Evolutionary conservation across 2,888 invertebrate species (phyloP), one percentile per base, ranked within the genome.

Genomic region (Zaprionus bogoriensis): DNA sequence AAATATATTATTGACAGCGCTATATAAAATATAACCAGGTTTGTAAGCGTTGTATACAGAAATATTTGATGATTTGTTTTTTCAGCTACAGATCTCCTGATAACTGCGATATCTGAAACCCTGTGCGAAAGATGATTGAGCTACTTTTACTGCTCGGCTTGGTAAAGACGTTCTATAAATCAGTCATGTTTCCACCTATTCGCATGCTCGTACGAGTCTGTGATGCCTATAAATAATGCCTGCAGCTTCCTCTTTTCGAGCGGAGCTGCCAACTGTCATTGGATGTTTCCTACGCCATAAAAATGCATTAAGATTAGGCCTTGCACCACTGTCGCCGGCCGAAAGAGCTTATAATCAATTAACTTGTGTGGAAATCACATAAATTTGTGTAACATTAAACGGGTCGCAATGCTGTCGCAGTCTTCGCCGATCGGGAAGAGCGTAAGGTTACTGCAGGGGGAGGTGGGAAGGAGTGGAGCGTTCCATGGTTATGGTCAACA

Each of bases 351-450:
- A 78, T 88, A 87, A 87, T 85, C 87, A 89, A 88, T 89, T 89
- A 88, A 88, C 82, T 77, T 76, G 76, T 83, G 82, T 73, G 84
- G 75, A 88, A 87, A 84, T 84, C 81, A 77, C 87, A 88, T 89
- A 89, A 88, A 89, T 89, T 88, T 72, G 65, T 67, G 75, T 58
- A 79, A 75, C 80, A 69, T 79, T 79, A 83, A 83, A 79, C 77
- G 83, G 77, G 62, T 74, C 65, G 72, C 67, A 59, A 27, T 17
- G 30, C 39, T 17, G 42, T 30, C 30, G 32, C 39, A 44, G 54
- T 28, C 32, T 1, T 10, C 12, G 12, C 12, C 1, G 7, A 14
- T 6, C 1, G 2, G 1, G 12, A 2, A 7, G 5, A 7, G 32
- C n/a, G n/a, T n/a, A n/a, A n/a, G n/a, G n/a, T n/a, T n/a, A n/a